phyloP scores from a whole-genome alignment of 2,797 vertebrate species.

The Leptodactylus fallax region DNA sequence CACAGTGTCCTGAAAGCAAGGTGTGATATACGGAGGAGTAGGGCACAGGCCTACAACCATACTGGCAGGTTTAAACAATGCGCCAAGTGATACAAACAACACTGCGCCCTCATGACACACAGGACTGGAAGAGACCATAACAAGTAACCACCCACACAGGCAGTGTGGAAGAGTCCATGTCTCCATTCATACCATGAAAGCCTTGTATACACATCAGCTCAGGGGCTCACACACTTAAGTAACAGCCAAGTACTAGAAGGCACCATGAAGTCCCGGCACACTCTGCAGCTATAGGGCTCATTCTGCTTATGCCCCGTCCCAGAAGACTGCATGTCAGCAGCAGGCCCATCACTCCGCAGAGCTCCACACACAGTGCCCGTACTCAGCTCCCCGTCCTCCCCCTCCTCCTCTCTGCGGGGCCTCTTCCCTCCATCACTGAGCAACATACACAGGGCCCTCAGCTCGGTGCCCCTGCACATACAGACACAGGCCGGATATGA shows the following conservation, averaged over 20 bases:
- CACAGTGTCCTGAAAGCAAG: too few species aligned
- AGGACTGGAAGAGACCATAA: neutral
- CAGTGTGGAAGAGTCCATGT: neutral
- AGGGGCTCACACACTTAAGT: neutral
- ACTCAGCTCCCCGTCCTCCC: constrained; percentile 15
- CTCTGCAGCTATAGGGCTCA: too few species aligned
- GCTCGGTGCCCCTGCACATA: neutral
- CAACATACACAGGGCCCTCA: neutral
- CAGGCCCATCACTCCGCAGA: neutral
- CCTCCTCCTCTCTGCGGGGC: constrained; percentile 19
- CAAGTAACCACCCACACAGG: neutral
- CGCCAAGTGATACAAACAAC: neutral
- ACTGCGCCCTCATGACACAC: too few species aligned
- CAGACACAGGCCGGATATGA: constrained; percentile 1
- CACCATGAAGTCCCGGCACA: neutral
- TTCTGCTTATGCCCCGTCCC: too few species aligned
- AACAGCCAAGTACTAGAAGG: neutral
- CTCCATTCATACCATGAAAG: neutral
- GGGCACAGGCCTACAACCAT: neutral
- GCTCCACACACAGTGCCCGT: neutral
- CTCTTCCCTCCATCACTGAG: constrained; percentile 37
- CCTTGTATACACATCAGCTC: too few species aligned
- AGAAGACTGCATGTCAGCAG: too few species aligned
- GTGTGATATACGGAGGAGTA: too few species aligned
- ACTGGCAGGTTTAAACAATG: neutral